phyloP scores from a whole-genome alignment of 2,797 vertebrate species.

The Etheostoma perlongum region DNA sequence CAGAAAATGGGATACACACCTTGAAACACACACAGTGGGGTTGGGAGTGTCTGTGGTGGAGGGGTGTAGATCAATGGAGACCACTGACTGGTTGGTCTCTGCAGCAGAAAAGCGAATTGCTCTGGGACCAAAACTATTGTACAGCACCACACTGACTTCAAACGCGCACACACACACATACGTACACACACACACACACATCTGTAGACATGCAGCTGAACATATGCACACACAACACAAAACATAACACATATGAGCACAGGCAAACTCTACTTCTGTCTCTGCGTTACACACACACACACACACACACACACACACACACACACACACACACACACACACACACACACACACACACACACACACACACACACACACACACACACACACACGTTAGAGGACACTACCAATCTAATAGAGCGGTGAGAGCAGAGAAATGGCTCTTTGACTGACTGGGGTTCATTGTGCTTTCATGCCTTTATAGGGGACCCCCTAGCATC shows the following conservation, averaged over 20 bases:
- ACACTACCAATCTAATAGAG: conserved; percentile 66
- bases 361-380: conserved; percentile 14
- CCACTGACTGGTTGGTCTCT: conserved; percentile 89
- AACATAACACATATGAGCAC: too few relatives aligned
- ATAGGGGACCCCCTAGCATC: conserved; percentile 51
- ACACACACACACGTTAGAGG: conserved; percentile 7
- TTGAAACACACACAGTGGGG: conserved; percentile 68
- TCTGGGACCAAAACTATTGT: conserved; percentile 88
- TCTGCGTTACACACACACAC: conserved; percentile 30
- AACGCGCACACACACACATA: conserved; percentile 65
- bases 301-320: conserved; percentile 34
- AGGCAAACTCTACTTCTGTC: too few relatives aligned
- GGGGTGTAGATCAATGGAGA: conserved; percentile 92
- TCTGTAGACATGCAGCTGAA: conserved; percentile 25
- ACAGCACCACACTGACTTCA: conserved; percentile 90
- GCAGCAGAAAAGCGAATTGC: conserved; percentile 90
- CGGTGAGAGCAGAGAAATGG: conserved; percentile 83
- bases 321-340: conserved; percentile 35
- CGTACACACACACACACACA: conserved; percentile 29
- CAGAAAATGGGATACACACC: conserved; percentile 17
- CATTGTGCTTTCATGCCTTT: conserved; percentile 70
- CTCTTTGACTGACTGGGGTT: conserved; percentile 83
- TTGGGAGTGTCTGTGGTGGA: conserved; percentile 86
- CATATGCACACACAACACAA: conserved; percentile 22
- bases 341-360: too few relatives aligned